Conservation (phyloP, 2,888 invertebrate genomes). For the Apoda limacodes region DNA sequence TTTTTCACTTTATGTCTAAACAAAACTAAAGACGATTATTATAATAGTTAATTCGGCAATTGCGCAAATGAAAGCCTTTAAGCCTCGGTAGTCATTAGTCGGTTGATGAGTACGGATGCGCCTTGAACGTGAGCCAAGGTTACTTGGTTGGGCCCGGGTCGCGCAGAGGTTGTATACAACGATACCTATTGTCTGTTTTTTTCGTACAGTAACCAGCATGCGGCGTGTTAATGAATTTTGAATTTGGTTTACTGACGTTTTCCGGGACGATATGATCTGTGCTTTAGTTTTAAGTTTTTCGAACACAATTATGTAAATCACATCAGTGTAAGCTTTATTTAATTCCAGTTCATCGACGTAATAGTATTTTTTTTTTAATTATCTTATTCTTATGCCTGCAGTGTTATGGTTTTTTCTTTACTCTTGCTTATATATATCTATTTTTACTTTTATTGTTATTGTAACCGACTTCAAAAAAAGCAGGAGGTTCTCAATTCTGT, state of each 20-base stretch:
- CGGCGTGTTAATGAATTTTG: constrained; percentile 6
- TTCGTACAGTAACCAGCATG: neutral
- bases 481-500: too few species aligned
- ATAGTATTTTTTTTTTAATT: too few species aligned
- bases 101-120: constrained; percentile 48
- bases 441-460: too few species aligned
- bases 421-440: constrained; percentile 12
- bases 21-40: too few species aligned
- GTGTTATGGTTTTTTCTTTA: constrained; percentile 24
- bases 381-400: too few species aligned
- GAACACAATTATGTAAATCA: neutral
- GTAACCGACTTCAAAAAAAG: too few species aligned
- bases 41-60: constrained; percentile 22
- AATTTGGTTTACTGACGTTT: constrained; percentile 5
- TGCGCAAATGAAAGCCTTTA: constrained; percentile 25
- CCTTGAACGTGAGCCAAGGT: constrained; percentile 54
- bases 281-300: constrained; percentile 13
- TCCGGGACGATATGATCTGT: constrained; percentile 19
- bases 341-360: too few species aligned
- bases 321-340: neutral
- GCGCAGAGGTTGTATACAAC: constrained; percentile 45
- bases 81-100: constrained; percentile 21
- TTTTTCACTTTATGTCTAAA: too few species aligned
- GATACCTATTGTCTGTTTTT: constrained; percentile 38
- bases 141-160: constrained; percentile 38